These are phyloP conservation scores for Thecophora atra DNA, from an alignment of 2,888 invertebrate species.

Conservation along the genomic window DNA sequence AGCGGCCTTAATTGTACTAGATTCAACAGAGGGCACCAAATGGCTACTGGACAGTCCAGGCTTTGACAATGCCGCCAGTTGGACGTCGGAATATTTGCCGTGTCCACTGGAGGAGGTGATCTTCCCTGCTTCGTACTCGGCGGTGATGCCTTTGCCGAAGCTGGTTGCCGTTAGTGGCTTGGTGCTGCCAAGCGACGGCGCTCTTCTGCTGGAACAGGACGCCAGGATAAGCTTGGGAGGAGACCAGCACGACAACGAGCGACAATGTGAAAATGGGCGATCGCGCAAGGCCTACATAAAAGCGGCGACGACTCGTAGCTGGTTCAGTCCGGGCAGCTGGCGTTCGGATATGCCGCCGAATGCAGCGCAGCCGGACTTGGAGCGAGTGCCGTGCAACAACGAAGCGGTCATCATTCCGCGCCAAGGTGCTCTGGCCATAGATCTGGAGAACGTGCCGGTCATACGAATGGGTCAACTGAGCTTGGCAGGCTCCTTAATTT, in stretches of 20 bases:
- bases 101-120: slow-evolving; percentile 57
- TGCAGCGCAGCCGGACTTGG: slow-evolving; percentile 55
- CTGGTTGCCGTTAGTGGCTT: slow-evolving; percentile 53
- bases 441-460: slow-evolving; percentile 57
- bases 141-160: slow-evolving; percentile 55
- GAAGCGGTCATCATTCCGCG: slow-evolving; percentile 57
- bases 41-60: slow-evolving; percentile 52
- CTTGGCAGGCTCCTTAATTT: slow-evolving; percentile 57
- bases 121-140: slow-evolving; percentile 58
- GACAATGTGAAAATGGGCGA: slow-evolving; percentile 51
- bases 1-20: slow-evolving; percentile 8
- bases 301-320: slow-evolving; percentile 51
- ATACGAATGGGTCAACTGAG: slow-evolving; percentile 57
- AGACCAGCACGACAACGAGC: slow-evolving; percentile 34
- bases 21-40: slow-evolving; percentile 46
- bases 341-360: slow-evolving; percentile 36
- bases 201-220: slow-evolving; percentile 54
- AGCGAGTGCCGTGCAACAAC: slow-evolving; percentile 62
- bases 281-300: slow-evolving; percentile 51
- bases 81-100: slow-evolving; percentile 57
- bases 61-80: slow-evolving; percentile 52
- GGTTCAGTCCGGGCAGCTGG: slow-evolving; percentile 64
- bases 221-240: slow-evolving; percentile 51
- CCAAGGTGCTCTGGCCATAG: slow-evolving; percentile 54
- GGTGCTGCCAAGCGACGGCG: slow-evolving; percentile 56